Base-by-base conservation (phyloP, 1,140 invertebrate species). In the Philaenus spumarius region DNA sequence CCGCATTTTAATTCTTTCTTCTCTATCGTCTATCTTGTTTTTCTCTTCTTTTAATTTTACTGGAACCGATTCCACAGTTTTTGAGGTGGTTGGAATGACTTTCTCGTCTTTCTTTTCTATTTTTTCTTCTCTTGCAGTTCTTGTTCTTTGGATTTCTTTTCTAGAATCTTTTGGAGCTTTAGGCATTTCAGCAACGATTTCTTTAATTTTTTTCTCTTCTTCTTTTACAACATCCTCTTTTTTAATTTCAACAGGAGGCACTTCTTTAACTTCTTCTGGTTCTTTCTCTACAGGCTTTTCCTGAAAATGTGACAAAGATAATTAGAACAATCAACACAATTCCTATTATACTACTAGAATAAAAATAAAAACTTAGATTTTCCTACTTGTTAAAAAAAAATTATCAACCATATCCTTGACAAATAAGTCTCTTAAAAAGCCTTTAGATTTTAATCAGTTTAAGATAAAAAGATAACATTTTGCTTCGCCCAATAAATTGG, bases 221-320 rank as follows among this genome's bases (percentile, higher is more conserved):
- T 60, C 55, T 22, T 51, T 19, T 50, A 23, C 34, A 23, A 53
- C 43, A 17, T 57, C 34, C 53, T 48, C 58, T 62, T 56, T 55
- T 14, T 53, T 58, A 14, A 40, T 22, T 55, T 62, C 53, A 22
- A 42, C 87, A 71, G 89, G 89, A 66, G 90, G 62, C 90, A 88
- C 87, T 63, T 85, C 82, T 5, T 80, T 77, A 59, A 73, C 70
- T 61, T 61, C 65, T 47, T 63, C 58, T 26, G 22, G 65, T 20
- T 72, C 71, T 23, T 71, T 67, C 3, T 71, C 68, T 19, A 62
- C 61, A n/a, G 55, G 47, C 51, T 69, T 72, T 0, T 58, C 51
- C 0, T 67, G 64, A 37, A 51, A 40, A 34, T n/a, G n/a, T n/a
- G n/a, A n/a, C n/a, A n/a, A n/a, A n/a, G n/a, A n/a, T n/a, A n/a